phyloP scores from a whole-genome alignment of 2,888 invertebrate genomes.

The Drosophila neoperkinsi region DNA sequence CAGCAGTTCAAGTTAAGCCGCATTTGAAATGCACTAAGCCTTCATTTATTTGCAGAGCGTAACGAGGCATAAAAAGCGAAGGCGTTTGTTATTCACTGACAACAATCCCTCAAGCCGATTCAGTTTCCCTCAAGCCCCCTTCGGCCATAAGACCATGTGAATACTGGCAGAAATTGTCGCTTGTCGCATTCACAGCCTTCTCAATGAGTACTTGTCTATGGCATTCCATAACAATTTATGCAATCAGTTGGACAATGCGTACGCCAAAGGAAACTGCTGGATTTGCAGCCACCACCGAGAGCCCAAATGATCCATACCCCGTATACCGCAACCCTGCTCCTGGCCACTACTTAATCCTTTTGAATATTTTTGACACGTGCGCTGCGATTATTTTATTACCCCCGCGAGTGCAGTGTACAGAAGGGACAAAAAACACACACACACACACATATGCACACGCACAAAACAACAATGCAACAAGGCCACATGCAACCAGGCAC shows the following conservation, averaged over 20 bases:
- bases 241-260: conserved; percentile 72
- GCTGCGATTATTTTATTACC: conserved; percentile 83
- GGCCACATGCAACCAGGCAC: conserved; percentile 52
- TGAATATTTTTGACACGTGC: conserved; percentile 84
- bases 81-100: conserved; percentile 35
- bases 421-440: conserved; percentile 30
- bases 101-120: conserved; percentile 30
- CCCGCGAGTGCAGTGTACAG: conserved; percentile 55
- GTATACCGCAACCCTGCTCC: not conserved
- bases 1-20: not conserved
- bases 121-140: conserved; percentile 1
- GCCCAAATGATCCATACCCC: not conserved
- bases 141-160: conserved; percentile 25
- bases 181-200: conserved; percentile 34
- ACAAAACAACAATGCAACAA: conserved; percentile 25
- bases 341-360: conserved; percentile 69
- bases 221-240: conserved; percentile 79
- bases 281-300: conserved; percentile 28
- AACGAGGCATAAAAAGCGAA: conserved; percentile 35
- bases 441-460: conserved; percentile 7
- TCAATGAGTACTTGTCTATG: conserved; percentile 39
- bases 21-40: not conserved
- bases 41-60: conserved; percentile 11
- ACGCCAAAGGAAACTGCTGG: conserved; percentile 36
- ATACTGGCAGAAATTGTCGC: conserved; percentile 30